Percentiles rank a stretch among this genome's conserved stretches.
Evolutionary conservation across 2,113 vertebrate species (phyloP).

Genomic region (Psilopsiagon aurifrons): DNA sequence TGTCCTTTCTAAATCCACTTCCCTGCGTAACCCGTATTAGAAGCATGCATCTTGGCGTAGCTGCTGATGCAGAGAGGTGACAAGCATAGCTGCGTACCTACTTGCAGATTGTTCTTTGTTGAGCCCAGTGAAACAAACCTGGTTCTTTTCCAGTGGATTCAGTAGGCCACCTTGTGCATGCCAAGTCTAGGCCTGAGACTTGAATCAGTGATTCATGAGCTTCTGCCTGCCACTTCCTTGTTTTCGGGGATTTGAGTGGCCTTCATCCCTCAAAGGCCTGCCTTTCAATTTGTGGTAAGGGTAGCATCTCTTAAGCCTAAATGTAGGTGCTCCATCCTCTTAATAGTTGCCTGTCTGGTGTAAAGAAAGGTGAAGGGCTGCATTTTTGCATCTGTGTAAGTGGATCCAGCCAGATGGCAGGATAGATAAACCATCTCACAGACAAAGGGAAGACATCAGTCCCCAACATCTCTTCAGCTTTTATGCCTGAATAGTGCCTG

Average conservation of each 20-base stretch:
- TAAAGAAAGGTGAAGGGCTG: background rate
- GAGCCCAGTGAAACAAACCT: background rate
- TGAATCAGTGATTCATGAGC: background rate
- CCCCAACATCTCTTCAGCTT: background rate
- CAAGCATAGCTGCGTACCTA: background rate
- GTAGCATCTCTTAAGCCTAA: background rate
- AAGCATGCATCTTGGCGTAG: accelerated
- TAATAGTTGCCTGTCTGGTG: background rate
- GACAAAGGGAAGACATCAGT: background rate
- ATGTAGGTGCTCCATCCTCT: background rate
- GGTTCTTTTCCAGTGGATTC: background rate
- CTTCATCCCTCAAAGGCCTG: background rate
- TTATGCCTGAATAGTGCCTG: accelerated
- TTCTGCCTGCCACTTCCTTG: background rate
- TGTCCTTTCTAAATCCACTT: background rate
- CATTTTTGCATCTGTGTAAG: background rate
- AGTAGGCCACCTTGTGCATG: accelerated
- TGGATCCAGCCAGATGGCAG: background rate
- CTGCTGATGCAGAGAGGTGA: background rate
- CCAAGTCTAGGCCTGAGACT: background rate
- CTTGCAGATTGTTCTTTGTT: background rate
- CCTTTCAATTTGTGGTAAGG: background rate
- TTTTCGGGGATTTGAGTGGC: background rate
- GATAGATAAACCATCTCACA: background rate
- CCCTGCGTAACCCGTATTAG: background rate